These are phyloP conservation scores for Cromileptes altivelis DNA, from an alignment of 2,113 vertebrate genomes.

Conservation along the genomic window DNA sequence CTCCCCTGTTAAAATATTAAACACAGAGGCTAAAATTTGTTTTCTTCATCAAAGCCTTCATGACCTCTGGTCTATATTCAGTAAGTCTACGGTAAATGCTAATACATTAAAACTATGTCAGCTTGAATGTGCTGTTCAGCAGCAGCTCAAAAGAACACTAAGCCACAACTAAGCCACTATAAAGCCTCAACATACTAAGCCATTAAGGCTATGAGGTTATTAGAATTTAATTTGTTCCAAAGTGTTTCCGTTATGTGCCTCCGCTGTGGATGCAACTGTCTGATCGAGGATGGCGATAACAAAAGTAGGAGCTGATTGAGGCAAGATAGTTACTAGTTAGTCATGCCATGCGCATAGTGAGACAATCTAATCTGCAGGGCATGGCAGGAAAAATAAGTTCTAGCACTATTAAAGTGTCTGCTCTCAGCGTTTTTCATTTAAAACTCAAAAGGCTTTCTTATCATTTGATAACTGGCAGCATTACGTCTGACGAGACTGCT, in stretches of 20 bases:
- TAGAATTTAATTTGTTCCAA: conserved; percentile 29
- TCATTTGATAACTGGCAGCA: conserved; percentile 33
- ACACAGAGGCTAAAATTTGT: neutral
- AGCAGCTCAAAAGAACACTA: conserved; percentile 6
- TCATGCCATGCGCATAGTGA: conserved; percentile 22
- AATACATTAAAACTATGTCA: conserved; percentile 10
- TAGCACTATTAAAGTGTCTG: conserved; percentile 4
- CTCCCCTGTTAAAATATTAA: neutral
- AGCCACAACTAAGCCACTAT: neutral
- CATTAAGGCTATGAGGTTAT: conserved; percentile 1
- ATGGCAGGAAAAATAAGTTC: conserved; percentile 16
- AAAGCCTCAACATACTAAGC: conserved; percentile 18
- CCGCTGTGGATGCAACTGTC: neutral
- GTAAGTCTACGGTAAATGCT: neutral
- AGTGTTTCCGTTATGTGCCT: conserved; percentile 12
- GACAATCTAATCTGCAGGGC: conserved; percentile 29
- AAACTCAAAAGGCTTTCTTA: conserved; percentile 16
- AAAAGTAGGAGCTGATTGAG: conserved; percentile 29
- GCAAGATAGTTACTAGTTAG: conserved; percentile 34
- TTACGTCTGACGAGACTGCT: conserved; percentile 22
- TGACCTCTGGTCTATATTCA: neutral
- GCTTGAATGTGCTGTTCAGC: neutral
- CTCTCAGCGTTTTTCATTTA: conserved; percentile 44
- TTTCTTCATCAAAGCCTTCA: neutral
- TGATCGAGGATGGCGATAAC: conserved; percentile 20